Base-by-base conservation (phyloP, 1,140 invertebrate genomes). In the Babylonia areolata region DNA sequence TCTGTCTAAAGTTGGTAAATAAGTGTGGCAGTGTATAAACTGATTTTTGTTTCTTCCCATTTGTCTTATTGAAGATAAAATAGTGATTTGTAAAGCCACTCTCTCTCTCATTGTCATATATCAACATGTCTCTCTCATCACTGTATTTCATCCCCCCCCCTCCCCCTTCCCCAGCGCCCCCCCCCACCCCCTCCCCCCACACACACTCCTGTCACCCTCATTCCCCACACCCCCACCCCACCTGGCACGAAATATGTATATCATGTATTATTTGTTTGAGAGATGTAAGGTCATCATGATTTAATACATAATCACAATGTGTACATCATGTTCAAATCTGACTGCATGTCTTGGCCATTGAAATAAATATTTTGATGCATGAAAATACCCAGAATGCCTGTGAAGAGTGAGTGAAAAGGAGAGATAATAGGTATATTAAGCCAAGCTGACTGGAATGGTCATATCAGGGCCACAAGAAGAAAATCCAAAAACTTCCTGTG, bases 271-370 rank as follows among this genome's bases (percentile, higher is more conserved):
- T 64, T 12, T n/a, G 17, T 23, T 64, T 64, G 58, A 64, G 28
- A 64, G 58, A 6, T 28, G 5, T 64, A 12, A 64, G 58, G 17
- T 23, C 28, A 28, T 12, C 20, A 5, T 64, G 17, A 23, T 64
- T 64, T 64, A 64, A 64, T 64, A n/a, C 28, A 64, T 64, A 23
- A 2, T 64, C 58, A 64, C 58, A 64, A 64, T 64, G 58, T 64
- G 58, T 64, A 64, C 71, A 73, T 73, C 75, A 77, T 77, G 75
- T 77, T 77, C 37, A 40, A 77, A 77, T 40, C 37, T 77, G 75
- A 77, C 31, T 77, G 75, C 75, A 77, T 77, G 75, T 40, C 9
- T 77, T 28, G 17, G 75, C 5, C 35, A 77, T 40, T 77, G 37
- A 77, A 77, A 77, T 40, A 77, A 77, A 77, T 40, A 77, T 77